phyloP scores from a whole-genome alignment of 1,140 invertebrate species.

The Leptinotarsa undecemlineata region DNA sequence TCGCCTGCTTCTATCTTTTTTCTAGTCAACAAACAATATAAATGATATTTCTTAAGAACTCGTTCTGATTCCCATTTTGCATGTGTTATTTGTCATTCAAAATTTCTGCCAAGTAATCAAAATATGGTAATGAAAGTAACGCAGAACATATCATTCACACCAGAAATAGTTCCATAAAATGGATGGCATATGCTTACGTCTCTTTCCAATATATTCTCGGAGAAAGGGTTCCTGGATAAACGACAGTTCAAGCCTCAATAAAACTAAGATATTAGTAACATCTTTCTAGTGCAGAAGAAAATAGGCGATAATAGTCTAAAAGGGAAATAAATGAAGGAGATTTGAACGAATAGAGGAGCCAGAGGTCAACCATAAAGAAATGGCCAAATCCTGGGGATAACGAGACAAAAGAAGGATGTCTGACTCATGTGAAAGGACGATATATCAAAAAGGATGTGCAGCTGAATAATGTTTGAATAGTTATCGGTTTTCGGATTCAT shows the following conservation, averaged over 20 bases:
- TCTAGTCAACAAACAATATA: too few relatives aligned
- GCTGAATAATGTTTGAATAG: background rate
- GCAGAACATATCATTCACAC: background rate
- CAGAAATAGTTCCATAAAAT: background rate
- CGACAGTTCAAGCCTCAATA: slow-evolving; percentile 17
- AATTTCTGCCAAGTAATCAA: background rate
- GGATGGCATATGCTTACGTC: background rate
- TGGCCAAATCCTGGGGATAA: slow-evolving; percentile 42
- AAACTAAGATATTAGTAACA: slow-evolving; percentile 42
- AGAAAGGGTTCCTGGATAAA: background rate
- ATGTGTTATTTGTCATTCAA: too few relatives aligned
- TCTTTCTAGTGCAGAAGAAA: slow-evolving; percentile 35
- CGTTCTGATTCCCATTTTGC: too few relatives aligned
- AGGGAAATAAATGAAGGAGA: slow-evolving; percentile 44
- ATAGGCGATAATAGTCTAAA: slow-evolving; percentile 46
- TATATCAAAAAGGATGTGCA: slow-evolving; percentile 16
- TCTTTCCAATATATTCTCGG: background rate
- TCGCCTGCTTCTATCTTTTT: too few relatives aligned
- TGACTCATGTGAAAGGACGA: slow-evolving; percentile 24
- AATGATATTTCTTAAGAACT: too few relatives aligned
- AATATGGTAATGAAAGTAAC: too few relatives aligned
- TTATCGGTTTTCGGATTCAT: background rate
- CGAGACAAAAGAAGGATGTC: slow-evolving; percentile 43
- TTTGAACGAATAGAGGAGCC: slow-evolving; percentile 41
- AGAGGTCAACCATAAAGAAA: slow-evolving; percentile 46